A percentile compares a stretch with the other conserved stretches of the same genome.
phyloP scores from a whole-genome alignment of 2,888 invertebrate species.

The Torymus texanus region DNA sequence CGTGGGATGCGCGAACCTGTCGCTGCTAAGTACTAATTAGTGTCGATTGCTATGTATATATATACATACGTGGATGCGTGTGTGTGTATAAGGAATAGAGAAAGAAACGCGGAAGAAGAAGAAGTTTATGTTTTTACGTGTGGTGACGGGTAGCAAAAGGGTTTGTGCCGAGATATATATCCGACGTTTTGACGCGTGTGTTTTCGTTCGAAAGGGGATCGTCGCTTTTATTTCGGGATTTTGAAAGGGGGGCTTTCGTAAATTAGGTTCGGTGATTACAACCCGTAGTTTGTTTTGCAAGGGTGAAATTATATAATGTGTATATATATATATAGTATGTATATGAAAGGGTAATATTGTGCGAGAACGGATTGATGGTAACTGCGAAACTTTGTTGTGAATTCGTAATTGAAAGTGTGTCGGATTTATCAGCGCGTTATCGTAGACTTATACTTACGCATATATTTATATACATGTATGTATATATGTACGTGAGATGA shows the following conservation, averaged over 20 bases:
- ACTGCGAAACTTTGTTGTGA: background rate
- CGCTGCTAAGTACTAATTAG: conserved; percentile 29
- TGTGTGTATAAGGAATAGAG: too few relatives aligned
- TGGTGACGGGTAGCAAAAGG: background rate
- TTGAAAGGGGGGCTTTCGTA: background rate
- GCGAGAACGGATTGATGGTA: too few relatives aligned
- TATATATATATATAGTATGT: too few relatives aligned
- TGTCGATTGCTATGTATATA: too few relatives aligned
- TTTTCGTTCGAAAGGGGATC: background rate
- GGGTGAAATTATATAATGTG: too few relatives aligned
- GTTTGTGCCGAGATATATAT: background rate
- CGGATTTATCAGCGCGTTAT: background rate
- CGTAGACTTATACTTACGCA: background rate
- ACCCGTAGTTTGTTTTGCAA: too few relatives aligned
- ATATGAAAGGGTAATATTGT: too few relatives aligned
- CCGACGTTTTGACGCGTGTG: conserved; percentile 30
- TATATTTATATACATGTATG: too few relatives aligned
- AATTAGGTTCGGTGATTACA: too few relatives aligned
- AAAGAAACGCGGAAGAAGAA: background rate
- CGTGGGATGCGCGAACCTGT: conserved; percentile 14
- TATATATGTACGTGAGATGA: too few relatives aligned
- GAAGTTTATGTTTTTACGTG: background rate
- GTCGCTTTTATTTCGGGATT: conserved; percentile 29
- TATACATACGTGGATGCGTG: too few relatives aligned
- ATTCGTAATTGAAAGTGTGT: conserved; percentile 1